Percentiles rank a stretch among this genome's conserved stretches.
These are phyloP conservation scores for Gallinago stenura DNA, from an alignment of 2,797 vertebrate genomes.

Conservation along the genomic window DNA sequence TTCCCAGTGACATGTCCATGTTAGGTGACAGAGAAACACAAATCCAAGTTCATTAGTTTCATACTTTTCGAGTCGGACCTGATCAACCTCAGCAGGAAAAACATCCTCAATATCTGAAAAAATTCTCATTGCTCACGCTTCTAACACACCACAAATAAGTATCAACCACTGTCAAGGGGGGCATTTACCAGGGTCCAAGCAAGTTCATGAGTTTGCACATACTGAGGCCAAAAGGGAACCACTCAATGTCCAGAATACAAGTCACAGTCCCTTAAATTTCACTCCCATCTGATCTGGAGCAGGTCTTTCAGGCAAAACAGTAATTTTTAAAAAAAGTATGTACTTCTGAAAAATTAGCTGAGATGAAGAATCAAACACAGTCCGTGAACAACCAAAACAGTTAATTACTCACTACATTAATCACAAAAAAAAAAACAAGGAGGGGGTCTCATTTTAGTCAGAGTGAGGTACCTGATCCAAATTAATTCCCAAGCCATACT, in stretches of 20 bases:
- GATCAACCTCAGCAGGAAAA: neutral
- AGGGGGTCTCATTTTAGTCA: neutral
- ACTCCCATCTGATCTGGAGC: neutral
- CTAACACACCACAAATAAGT: neutral
- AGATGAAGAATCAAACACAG: neutral
- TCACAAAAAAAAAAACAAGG: neutral
- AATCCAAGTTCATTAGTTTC: neutral
- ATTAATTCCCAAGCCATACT: neutral
- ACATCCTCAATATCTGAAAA: neutral
- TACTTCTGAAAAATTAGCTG: neutral
- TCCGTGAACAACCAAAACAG: neutral
- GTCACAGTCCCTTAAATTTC: neutral
- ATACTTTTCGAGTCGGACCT: neutral
- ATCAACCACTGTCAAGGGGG: neutral
- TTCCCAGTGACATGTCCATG: fast-evolving
- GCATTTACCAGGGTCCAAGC: neutral
- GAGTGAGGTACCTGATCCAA: neutral
- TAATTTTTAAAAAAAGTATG: too few species aligned
- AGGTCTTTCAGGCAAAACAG: neutral
- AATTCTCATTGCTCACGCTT: neutral
- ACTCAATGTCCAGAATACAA: neutral
- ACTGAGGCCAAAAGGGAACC: neutral
- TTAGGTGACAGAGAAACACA: neutral
- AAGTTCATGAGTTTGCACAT: neutral
- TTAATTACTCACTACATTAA: neutral